Conservation (phyloP, 2,113 vertebrate genomes). For the Etheostoma cragini region DNA sequence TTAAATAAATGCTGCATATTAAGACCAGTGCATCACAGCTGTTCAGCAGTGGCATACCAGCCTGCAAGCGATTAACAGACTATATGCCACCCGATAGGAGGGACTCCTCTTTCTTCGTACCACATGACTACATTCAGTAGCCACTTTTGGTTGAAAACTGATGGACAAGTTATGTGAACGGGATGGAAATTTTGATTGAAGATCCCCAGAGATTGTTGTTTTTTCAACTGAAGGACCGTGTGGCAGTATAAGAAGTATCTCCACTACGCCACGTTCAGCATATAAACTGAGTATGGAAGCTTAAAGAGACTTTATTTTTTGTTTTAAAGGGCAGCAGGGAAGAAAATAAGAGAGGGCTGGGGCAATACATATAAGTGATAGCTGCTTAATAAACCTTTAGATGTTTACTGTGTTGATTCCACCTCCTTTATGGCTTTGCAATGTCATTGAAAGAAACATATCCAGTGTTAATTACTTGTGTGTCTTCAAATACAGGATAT, state of each 20-base stretch:
- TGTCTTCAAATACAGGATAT: conserved; percentile 19
- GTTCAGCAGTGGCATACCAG: conserved; percentile 1
- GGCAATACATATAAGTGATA: conserved; percentile 4
- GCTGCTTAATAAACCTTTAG: conserved; percentile 27
- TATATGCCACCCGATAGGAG: conserved; percentile 15
- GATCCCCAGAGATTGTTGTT: conserved; percentile 16
- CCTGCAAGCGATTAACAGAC: conserved; percentile 11
- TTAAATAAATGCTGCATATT: conserved; percentile 8
- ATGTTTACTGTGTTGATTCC: conserved; percentile 7
- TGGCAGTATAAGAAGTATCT: conserved; percentile 13
- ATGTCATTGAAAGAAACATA: conserved; percentile 11
- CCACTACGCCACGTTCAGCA: not conserved
- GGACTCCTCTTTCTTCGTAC: conserved; percentile 18
- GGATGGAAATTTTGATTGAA: conserved; percentile 3
- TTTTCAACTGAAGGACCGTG: conserved; percentile 7
- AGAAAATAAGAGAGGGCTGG: not conserved
- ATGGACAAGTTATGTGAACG: not conserved
- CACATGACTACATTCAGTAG: conserved; percentile 26
- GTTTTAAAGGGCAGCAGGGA: not conserved
- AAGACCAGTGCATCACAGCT: conserved; percentile 22
- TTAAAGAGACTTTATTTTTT: conserved; percentile 24
- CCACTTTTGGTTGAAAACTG: conserved; percentile 11
- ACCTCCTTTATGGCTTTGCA: conserved; percentile 9
- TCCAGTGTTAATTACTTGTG: conserved; percentile 1
- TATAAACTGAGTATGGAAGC: conserved; percentile 2